These are phyloP conservation scores for Globicephala melas DNA, from an alignment of 2,113 vertebrate species.

Conservation along the genomic window DNA sequence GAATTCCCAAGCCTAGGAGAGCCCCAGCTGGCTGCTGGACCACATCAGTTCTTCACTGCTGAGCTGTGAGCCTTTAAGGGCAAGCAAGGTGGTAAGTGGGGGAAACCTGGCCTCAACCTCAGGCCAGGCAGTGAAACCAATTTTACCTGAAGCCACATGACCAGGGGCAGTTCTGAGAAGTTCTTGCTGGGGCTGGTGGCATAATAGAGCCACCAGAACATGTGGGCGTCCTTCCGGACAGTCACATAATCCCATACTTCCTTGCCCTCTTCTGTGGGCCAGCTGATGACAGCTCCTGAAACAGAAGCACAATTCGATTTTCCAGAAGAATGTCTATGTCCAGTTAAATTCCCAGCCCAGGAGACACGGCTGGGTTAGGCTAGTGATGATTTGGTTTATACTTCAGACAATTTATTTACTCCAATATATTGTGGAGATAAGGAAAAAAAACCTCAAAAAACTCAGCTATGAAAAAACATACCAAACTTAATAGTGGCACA, in stretches of 20 bases:
- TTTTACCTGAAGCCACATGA: conserved; percentile 97
- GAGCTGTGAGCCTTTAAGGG: background rate
- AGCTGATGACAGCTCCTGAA: conserved; percentile 70
- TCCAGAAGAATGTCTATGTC: background rate
- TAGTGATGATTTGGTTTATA: background rate
- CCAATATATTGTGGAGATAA: background rate
- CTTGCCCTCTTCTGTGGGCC: conserved; percentile 62
- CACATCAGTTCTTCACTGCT: background rate
- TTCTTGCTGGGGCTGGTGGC: conserved; percentile 81
- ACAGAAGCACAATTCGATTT: background rate
- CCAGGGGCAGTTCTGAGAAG: conserved; percentile 87
- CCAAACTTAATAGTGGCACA: background rate
- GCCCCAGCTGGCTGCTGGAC: background rate
- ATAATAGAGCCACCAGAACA: conserved; percentile 99
- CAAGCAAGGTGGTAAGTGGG: background rate
- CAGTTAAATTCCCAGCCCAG: background rate
- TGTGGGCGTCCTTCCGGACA: conserved; percentile 90
- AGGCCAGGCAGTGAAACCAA: background rate
- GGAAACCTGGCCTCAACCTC: background rate
- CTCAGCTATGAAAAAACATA: background rate
- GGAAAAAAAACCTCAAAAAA: background rate
- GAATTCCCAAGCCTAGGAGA: background rate
- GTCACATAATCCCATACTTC: conserved; percentile 92
- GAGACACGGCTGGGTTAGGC: background rate
- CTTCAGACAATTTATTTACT: background rate